Percentiles rank a stretch among this genome's conserved stretches.
Conservation (phyloP, 2,888 invertebrate species). For the Gari tellinella region DNA sequence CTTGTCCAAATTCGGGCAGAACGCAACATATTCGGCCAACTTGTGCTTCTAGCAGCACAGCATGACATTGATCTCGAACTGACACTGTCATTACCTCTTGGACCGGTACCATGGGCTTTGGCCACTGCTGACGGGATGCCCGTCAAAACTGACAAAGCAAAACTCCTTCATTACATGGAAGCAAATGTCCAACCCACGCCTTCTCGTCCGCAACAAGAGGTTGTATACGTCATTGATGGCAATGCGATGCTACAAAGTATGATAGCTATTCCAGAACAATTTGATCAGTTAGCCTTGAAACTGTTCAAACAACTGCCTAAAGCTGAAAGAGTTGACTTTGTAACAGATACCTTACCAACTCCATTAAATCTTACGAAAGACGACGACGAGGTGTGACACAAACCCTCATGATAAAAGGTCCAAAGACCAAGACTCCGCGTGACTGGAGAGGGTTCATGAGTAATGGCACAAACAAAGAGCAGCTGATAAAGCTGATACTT, state of each 20-base stretch:
- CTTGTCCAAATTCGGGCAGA: slow-evolving; percentile 17
- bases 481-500: slow-evolving; percentile 13
- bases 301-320: slow-evolving; percentile 4
- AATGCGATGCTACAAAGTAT: slow-evolving; percentile 34
- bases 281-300: slow-evolving; percentile 23
- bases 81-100: background rate
- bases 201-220: background rate
- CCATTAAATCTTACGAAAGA: slow-evolving; percentile 10
- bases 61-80: background rate
- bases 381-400: slow-evolving; percentile 4
- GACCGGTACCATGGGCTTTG: background rate
- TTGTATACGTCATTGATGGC: slow-evolving; percentile 4
- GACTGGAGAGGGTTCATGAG: slow-evolving; percentile 24
- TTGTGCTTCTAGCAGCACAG: background rate
- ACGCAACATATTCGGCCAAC: slow-evolving; percentile 1
- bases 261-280: slow-evolving; percentile 11
- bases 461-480: slow-evolving; percentile 13
- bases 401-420: slow-evolving; percentile 8
- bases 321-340: slow-evolving; percentile 6
- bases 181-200: background rate
- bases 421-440: slow-evolving; percentile 15
- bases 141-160: slow-evolving; percentile 20
- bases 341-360: slow-evolving; percentile 4
- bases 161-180: background rate
- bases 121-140: slow-evolving; percentile 17